Percentiles rank a stretch among this genome's conserved stretches.
phyloP scores from a whole-genome alignment of 2,888 invertebrate genomes.

The Ochlodes sylvanus region DNA sequence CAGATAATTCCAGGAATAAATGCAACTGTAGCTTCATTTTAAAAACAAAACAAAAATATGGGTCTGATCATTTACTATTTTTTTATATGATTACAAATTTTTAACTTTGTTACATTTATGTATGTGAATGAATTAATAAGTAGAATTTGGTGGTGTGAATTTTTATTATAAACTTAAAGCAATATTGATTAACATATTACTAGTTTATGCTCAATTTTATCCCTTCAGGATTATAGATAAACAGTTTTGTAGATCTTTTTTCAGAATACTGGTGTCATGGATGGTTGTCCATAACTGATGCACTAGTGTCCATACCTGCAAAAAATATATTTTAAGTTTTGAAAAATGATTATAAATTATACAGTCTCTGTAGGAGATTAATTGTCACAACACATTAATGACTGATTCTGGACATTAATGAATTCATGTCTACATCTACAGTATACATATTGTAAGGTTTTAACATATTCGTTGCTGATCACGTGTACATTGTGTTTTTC shows the following conservation, averaged over 20 bases:
- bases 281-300: neutral
- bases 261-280: conserved; percentile 20
- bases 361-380: too few relatives aligned
- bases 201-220: conserved; percentile 39
- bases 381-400: too few relatives aligned
- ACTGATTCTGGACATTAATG: too few relatives aligned
- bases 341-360: too few relatives aligned
- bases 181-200: conserved; percentile 41
- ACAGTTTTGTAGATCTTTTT: conserved; percentile 20
- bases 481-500: too few relatives aligned
- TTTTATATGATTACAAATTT: conserved; percentile 55
- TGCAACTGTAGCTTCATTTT: neutral
- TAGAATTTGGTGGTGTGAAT: conserved; percentile 60
- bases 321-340: conserved; percentile 47
- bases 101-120: conserved; percentile 41
- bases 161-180: conserved; percentile 73
- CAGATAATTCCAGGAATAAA: neutral
- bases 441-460: too few relatives aligned
- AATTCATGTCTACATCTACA: too few relatives aligned
- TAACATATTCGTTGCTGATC: too few relatives aligned
- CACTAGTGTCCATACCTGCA: conserved; percentile 82
- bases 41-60: conserved; percentile 21
- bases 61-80: conserved; percentile 59
- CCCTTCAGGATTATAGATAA: conserved; percentile 28
- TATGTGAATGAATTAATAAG: conserved; percentile 61